Percentiles rank a stretch among this genome's conserved stretches.
phyloP scores from a whole-genome alignment of 2,797 vertebrate species.

The Pterois miles region DNA sequence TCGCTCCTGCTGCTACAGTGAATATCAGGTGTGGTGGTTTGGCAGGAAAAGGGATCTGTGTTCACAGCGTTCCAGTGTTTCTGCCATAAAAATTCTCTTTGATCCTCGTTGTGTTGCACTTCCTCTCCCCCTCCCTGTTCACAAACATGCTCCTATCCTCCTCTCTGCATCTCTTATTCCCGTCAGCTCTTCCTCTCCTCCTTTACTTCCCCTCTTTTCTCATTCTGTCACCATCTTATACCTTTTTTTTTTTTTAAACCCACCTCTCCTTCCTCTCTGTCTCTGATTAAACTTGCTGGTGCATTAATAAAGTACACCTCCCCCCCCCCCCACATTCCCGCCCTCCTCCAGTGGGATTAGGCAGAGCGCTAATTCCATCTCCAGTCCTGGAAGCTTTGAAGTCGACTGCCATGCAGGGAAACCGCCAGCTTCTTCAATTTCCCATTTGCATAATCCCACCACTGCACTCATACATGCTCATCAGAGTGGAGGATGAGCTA shows the following conservation, averaged over 20 bases:
- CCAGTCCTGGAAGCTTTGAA: constrained; percentile 81
- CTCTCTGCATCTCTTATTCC: constrained; percentile 26
- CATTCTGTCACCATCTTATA: constrained; percentile 32
- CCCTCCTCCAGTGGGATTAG: constrained; percentile 81
- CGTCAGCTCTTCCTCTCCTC: constrained; percentile 8
- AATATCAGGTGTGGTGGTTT: constrained; percentile 43
- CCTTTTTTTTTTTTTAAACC: not conserved
- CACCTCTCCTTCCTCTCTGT: constrained; percentile 11
- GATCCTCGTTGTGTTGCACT: constrained; percentile 45
- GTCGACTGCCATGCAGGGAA: constrained; percentile 74
- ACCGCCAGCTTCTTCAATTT: constrained; percentile 69
- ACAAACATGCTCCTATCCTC: constrained; percentile 16
- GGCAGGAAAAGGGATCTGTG: constrained; percentile 17
- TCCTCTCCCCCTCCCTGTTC: constrained; percentile 1
- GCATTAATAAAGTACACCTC: constrained; percentile 79
- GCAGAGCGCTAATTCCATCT: constrained; percentile 83
- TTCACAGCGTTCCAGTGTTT: constrained; percentile 34
- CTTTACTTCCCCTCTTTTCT: constrained; percentile 20
- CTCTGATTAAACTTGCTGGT: constrained; percentile 73
- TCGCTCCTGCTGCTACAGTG: constrained; percentile 5
- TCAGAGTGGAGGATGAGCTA: constrained; percentile 77
- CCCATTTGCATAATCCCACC: constrained; percentile 83
- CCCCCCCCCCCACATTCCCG: constrained; percentile 58
- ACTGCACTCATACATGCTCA: constrained; percentile 74
- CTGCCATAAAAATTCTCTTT: constrained; percentile 54